Base-by-base conservation (phyloP, 2,888 invertebrate genomes). In the Chaitophorus viminalis region DNA sequence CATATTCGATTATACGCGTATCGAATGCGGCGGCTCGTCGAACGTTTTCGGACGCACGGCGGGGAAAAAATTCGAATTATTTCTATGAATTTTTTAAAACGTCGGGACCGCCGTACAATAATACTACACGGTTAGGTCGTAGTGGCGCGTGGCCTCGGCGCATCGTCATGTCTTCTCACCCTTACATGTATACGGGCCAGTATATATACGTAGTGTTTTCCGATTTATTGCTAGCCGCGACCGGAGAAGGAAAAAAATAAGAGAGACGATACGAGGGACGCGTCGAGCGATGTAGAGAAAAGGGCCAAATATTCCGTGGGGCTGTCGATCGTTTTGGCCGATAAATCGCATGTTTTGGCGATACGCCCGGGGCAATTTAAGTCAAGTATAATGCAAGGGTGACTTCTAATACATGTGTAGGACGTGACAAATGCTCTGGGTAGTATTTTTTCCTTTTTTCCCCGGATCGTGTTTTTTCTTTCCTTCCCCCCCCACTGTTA, bases 301-400 rank as follows among this genome's bases (percentile, higher is more conserved):
- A 85, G 78, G 85, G 77, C 72, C 70, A 86, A 86, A 81, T 87
- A 81, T 79, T 87, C 81, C 87, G 60, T 39, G 78, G 86, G 86
- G 79, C 86, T 86, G 86, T 87, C 87, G 87, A 87, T 87, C 87
- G 87, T 87, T 85, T 87, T 87, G 87, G 87, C 87, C 87, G 87
- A 87, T 87, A 87, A 87, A 87, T 87, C 87, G 87, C 87, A 31
- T 87, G 87, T 87, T 87, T 87, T 87, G 87, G 87, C 87, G 87
- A 81, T 87, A 87, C 79, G 87, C 87, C 87, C 81, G 87, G 87
- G 87, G 87, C 79, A 87, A 87, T 87, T 87, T 87, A 87, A 87
- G 87, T 87, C 87, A 75, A 87, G 87, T 87, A 87, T 87, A 81
- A 86, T 86, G 81, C 87, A 81, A 87, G 87, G 87, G 87, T 87